Evolutionary conservation across 1,140 invertebrate species (phyloP), one percentile per base, ranked within the genome.

Genomic region (Mizuhopecten yessoensis): DNA sequence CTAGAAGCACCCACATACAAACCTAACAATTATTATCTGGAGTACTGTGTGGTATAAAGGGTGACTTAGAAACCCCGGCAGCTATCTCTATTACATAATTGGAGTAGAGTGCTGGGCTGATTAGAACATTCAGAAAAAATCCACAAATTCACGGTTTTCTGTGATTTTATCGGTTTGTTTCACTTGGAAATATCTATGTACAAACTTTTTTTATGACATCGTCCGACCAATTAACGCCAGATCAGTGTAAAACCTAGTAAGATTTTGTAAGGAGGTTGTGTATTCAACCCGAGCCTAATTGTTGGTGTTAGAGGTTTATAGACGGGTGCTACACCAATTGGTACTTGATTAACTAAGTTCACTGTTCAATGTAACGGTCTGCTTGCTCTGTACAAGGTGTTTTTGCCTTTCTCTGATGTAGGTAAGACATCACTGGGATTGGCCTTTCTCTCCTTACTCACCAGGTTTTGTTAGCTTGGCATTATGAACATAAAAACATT

Each of bases 361-460:
- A 87, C 87, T 36, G 87, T 36, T 39, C 87, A 87, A 87, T 87
- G 87, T 36, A 36, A 87, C 36, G 87, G 87, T 87, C 87, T 87
- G 87, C 36, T 87, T 87, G 87, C 23, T n/a, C 34, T 87, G n/a
- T 87, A 87, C 36, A 34, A 87, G 87, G 36, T 87, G 36, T 87
- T 87, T 87, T 39, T 87, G 34, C 36, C 34, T 87, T 87, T 87
- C 36, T 34, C 34, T 36, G 34, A 34, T 39, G 57, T 75, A 75
- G 57, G 57, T 75, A 75, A 75, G 57, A 29, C 57, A 5, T 75
- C 23, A 75, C 23, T 29, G n/a, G 57, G 57, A 75, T 75, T 29
- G 57, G 57, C 57, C 17, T 9, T 5, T n/a, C 57, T 75, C n/a
- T 75, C 57, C 23, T 29, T 1, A 75, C 29, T 75, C 1, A 29